Conservation (phyloP, 2,113 vertebrate genomes). For the Saccopteryx bilineata region DNA sequence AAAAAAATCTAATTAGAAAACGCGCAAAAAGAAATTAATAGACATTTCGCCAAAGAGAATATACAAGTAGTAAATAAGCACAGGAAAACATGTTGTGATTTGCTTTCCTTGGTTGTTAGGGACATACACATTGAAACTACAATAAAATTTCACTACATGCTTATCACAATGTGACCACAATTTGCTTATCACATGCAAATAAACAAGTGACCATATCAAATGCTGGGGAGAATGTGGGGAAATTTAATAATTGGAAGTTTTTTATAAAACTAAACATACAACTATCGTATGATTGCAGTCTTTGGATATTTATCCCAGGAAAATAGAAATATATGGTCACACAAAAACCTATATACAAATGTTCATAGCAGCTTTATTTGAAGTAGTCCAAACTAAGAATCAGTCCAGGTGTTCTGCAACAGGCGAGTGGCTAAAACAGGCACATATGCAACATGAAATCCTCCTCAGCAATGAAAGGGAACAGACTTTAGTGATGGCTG, state of each 20-base stretch:
- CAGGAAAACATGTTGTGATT: neutral
- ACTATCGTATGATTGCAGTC: neutral
- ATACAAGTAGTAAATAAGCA: neutral
- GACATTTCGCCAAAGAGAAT: neutral
- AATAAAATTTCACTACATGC: neutral
- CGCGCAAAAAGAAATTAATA: neutral
- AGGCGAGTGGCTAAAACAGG: neutral
- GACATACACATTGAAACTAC: neutral
- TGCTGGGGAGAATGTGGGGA: neutral
- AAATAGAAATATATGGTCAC: neutral
- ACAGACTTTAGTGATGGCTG: neutral
- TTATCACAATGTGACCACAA: neutral
- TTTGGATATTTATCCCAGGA: neutral
- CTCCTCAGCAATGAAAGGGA: neutral
- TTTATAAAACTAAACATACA: neutral
- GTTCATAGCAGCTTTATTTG: neutral
- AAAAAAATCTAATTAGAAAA: slow-evolving; percentile 12
- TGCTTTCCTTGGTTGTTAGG: too few species aligned
- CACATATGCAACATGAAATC: neutral
- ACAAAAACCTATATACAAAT: neutral
- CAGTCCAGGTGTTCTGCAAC: neutral
- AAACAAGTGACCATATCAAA: neutral
- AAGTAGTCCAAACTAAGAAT: neutral
- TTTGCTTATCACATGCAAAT: neutral
- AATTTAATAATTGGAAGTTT: neutral